A percentile compares a stretch with the other conserved stretches of the same genome.
phyloP scores from a whole-genome alignment of 2,888 invertebrate genomes.

The Melanostoma mellinum region DNA sequence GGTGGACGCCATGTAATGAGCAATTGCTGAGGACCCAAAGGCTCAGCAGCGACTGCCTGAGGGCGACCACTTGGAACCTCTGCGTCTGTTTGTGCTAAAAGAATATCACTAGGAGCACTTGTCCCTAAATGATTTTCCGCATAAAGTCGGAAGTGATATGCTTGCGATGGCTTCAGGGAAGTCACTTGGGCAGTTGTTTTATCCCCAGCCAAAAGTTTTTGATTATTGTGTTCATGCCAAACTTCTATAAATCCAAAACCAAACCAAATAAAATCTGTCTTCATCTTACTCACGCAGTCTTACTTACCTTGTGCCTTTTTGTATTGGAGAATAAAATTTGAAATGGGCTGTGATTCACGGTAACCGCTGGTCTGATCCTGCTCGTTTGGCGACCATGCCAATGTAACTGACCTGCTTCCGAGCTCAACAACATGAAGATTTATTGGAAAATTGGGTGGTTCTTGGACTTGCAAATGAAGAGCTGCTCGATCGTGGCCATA shows the following conservation, averaged over 20 bases:
- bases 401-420: constrained; percentile 83
- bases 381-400: constrained; percentile 84
- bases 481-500: constrained; percentile 84
- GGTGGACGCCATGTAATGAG: constrained; percentile 90
- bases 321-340: constrained; percentile 84
- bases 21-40: constrained; percentile 87
- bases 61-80: constrained; percentile 89
- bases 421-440: constrained; percentile 84
- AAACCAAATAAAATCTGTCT: neutral
- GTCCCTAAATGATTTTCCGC: constrained; percentile 86
- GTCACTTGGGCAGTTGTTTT: constrained; percentile 83
- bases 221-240: constrained; percentile 84
- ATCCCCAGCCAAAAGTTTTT: constrained; percentile 83
- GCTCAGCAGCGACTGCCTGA: constrained; percentile 85
- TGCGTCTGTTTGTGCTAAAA: constrained; percentile 83
- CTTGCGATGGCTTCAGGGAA: constrained; percentile 84
- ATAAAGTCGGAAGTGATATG: constrained; percentile 85
- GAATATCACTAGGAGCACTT: constrained; percentile 84
- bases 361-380: constrained; percentile 79
- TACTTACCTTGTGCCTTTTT: constrained; percentile 84
- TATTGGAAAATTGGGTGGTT: constrained; percentile 85
- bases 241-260: constrained; percentile 80
- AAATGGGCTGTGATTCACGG: constrained; percentile 83
- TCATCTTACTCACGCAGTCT: neutral
- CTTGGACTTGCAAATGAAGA: constrained; percentile 83